A percentile compares a stretch with the other conserved stretches of the same genome.
Evolutionary conservation across 1,140 invertebrate genomes (phyloP).

Genomic region (Anthonomus grandis): DNA sequence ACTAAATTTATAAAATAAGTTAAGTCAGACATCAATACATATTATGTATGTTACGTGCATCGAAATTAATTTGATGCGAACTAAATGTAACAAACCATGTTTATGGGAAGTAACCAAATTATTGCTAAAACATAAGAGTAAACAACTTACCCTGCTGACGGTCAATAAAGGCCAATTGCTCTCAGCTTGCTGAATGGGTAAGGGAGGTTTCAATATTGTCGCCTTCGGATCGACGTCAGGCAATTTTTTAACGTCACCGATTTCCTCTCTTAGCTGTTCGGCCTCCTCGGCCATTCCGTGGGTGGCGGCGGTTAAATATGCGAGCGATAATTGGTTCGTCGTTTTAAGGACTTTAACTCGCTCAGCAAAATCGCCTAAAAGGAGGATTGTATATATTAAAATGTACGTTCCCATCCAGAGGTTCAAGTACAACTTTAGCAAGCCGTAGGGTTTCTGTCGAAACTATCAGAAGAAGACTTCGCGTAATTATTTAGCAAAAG

Average conservation of each 20-base stretch:
- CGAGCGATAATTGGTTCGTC: conserved; percentile 70
- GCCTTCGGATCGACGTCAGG: conserved; percentile 75
- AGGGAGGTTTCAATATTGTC: conserved; percentile 77
- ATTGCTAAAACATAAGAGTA: too few relatives aligned
- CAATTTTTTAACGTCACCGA: conserved; percentile 66
- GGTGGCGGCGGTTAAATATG: conserved; percentile 93
- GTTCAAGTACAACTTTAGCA: too few relatives aligned
- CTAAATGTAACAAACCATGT: background rate
- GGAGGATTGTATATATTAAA: background rate
- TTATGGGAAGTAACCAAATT: background rate
- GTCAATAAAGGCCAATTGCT: conserved; percentile 96
- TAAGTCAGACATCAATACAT: background rate
- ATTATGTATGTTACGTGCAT: background rate
- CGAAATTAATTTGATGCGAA: background rate
- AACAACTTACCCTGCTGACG: conserved; percentile 63
- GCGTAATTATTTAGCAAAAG: too few relatives aligned
- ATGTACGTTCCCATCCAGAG: too few relatives aligned
- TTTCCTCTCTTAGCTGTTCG: conserved; percentile 61
- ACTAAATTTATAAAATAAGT: too few relatives aligned
- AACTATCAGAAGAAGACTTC: too few relatives aligned
- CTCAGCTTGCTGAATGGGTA: conserved; percentile 83
- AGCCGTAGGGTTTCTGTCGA: too few relatives aligned
- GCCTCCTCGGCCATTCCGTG: conserved; percentile 84
- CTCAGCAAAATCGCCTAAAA: conserved; percentile 86
- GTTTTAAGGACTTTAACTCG: conserved; percentile 87